Evolutionary conservation across 2,797 vertebrate genomes (phyloP), one percentile per base, ranked within the genome.

Genomic region (Parauchenoglanis ngamensis): DNA sequence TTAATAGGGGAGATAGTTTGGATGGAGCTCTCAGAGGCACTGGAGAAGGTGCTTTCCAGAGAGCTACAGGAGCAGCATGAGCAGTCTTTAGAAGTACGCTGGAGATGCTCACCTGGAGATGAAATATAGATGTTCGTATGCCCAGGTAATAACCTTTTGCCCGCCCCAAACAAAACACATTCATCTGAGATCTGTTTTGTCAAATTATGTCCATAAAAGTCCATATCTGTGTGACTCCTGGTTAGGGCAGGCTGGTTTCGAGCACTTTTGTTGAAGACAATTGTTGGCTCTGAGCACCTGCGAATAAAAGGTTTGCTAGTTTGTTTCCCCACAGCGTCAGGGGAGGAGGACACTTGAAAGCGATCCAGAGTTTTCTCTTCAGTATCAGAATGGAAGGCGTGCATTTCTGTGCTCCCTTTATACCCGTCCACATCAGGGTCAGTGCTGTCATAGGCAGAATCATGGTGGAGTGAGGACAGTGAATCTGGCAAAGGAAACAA

Each of bases 401-500:
- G 82, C 83, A 89, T 85, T 79, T 91, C 88, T 57, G 87, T 40
- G 82, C 88, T 83, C 6, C 87, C 85, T 35, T 85, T 88, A 65
- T 84, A 70, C 72, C 91, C 77, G 44, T 96, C 96, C 0, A 77
- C 87, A 17, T 97, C 96, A 0, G 94, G 94, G 67, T 97, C 96
- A 35, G 94, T 94, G 89, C 96, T 97, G 82, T 96, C 96, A 2
- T 97, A 96, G 28, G 96, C 96, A 0, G 96, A 97, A 91, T 97
- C 97, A 21, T 95, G 95, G 88, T 95, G 96, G 80, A 93, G 92
- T 75, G 89, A 93, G 2, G 93, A 93, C 25, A 90, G 54, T 46
- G 89, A 92, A 86, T 97, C 97, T 97, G 89, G 49, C 87, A 89
- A 75, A 88, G 84, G 90, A 86, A 90, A 67, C 23, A 88, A 77